Evolutionary conservation across 1,140 invertebrate species (phyloP).

Genomic region (Coboldia fuscipes): DNA sequence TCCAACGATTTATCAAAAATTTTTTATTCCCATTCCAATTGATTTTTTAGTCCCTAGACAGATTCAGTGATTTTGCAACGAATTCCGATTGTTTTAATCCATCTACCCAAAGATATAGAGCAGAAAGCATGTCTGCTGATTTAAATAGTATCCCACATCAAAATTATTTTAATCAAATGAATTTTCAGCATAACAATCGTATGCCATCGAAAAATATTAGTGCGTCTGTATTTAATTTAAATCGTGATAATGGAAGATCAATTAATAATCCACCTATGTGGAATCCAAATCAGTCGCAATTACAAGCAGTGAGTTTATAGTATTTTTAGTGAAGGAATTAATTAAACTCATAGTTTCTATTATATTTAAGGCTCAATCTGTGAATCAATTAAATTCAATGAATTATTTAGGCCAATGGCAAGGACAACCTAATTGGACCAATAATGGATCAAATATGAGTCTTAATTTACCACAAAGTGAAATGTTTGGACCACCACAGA

Average conservation of each 20-base stretch:
- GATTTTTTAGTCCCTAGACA: no score
- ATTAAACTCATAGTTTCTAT: background rate
- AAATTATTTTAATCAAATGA: background rate
- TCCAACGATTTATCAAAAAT: background rate
- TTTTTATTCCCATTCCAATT: background rate
- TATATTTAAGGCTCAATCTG: conserved; percentile 36
- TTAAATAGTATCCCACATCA: conserved; percentile 9
- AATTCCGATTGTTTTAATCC: background rate
- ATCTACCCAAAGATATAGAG: conserved; percentile 14
- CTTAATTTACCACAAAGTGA: conserved; percentile 29
- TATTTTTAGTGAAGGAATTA: no score
- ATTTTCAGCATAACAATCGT: background rate
- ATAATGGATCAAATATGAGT: conserved; percentile 41
- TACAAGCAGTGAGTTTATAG: background rate
- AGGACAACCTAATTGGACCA: no score
- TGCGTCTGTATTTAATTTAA: conserved; percentile 30
- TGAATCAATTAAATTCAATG: conserved; percentile 39
- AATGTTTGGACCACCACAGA: conserved; percentile 23
- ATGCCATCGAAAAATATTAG: conserved; percentile 13
- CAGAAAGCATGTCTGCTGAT: conserved; percentile 26
- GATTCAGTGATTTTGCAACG: background rate
- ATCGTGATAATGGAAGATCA: conserved; percentile 10
- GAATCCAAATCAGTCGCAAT: background rate
- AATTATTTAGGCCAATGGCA: no score
- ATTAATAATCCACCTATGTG: background rate